Base-by-base conservation (phyloP, 1,140 invertebrate species). In the Diorhabda elongata region DNA sequence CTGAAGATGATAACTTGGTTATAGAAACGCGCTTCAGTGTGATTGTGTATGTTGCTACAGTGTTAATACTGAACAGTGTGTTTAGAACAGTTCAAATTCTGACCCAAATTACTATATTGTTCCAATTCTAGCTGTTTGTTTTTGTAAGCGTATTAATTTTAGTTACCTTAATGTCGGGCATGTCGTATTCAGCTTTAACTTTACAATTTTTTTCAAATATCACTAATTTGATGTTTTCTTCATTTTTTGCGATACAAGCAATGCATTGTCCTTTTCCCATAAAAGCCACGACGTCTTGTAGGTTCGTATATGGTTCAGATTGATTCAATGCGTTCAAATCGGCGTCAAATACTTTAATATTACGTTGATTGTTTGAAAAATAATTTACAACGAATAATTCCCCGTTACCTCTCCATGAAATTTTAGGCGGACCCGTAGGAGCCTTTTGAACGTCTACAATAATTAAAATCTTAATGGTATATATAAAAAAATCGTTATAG, bases 161-260 rank as follows among this genome's bases (percentile, higher is more conserved):
- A 26, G 8, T 73, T 65, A 76, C 75, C 66, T 61, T 65, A 42
- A 43, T 62, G 58, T 73, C 70, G 26, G 56, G 61, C 9, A 72
- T 6, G 2, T 65, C 59, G 64, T 71, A 76, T 43, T 61, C 58
- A 7, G 67, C 71, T 61, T 70, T 71, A 3, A 70, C 66, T 44
- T 70, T 69, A 47, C 75, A 74, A 59, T 76, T 76, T 59, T 76
- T 76, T 58, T 76, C 75, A 66, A 73, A 76, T 58, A 76, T 71
- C n/a, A 76, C 66, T 11, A 76, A 63, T 44, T 61, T 61, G 56
- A 73, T 69, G 57, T 26, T 11, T 8, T 70, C 52, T 41, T 68
- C 58, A 41, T 43, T 41, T 43, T 9, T 41, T 66, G 69, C 56
- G 58, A 62, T 7, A 64, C 66, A 68, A 11, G 75, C 75, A 64